Evolutionary conservation across 2,113 vertebrate genomes (phyloP).

Genomic region (Probosciger aterrimus): DNA sequence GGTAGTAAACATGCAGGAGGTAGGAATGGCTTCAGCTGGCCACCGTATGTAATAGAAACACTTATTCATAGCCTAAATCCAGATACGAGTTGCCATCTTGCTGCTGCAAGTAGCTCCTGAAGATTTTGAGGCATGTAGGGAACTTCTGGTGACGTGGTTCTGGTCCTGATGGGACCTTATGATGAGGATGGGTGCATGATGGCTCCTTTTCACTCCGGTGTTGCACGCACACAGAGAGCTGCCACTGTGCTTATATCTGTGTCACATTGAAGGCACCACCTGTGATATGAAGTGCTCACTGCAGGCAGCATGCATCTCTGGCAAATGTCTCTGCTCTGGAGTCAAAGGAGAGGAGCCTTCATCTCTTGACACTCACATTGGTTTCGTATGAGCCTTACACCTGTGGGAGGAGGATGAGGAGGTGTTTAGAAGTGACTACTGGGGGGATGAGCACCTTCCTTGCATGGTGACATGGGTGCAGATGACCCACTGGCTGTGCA

Average conservation of each 20-base stretch:
- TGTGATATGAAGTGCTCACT: rapidly evolving
- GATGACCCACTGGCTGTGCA: not conserved
- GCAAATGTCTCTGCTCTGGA: not conserved
- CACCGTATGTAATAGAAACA: not conserved
- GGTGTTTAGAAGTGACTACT: rapidly evolving
- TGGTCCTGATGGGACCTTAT: not conserved
- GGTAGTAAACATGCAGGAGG: not conserved
- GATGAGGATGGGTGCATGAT: not conserved
- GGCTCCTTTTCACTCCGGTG: not conserved
- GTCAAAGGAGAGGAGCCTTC: not conserved
- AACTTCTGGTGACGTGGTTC: not conserved
- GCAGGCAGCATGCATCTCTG: not conserved
- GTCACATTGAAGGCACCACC: not conserved
- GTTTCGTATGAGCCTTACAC: not conserved
- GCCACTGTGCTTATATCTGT: not conserved
- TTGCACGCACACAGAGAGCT: not conserved
- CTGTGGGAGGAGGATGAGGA: not conserved
- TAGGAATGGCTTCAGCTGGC: not conserved
- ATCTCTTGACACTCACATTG: not conserved
- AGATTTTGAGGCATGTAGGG: not conserved
- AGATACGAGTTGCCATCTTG: not conserved
- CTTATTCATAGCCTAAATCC: not conserved
- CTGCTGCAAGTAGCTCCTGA: not conserved
- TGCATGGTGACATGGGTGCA: not conserved
- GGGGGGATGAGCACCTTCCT: not conserved